These are phyloP conservation scores for Eublepharis macularius DNA, from an alignment of 2,113 vertebrate genomes.

Conservation along the genomic window DNA sequence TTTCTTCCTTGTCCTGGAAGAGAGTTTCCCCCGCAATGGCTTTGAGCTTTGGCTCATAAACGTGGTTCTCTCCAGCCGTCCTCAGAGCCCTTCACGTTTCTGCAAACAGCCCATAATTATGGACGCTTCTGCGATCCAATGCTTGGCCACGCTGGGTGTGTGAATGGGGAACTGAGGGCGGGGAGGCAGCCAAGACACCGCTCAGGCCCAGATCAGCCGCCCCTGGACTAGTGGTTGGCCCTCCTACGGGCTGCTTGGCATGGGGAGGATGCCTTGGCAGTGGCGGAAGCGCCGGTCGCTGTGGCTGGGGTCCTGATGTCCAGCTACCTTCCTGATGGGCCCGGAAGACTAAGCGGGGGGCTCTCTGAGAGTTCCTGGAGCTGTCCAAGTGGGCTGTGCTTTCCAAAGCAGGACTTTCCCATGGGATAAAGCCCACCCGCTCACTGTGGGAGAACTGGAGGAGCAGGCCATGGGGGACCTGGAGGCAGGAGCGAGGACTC, in stretches of 20 bases:
- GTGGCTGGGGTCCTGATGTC: too few relatives aligned
- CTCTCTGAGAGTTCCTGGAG: background rate
- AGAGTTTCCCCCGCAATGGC: constrained; percentile 7
- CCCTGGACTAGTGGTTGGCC: too few relatives aligned
- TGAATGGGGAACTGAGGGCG: fast-evolving
- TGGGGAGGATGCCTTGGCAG: too few relatives aligned
- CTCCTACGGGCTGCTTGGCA: too few relatives aligned
- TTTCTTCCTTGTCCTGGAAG: constrained; percentile 3
- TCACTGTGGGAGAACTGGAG: background rate
- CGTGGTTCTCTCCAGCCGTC: background rate
- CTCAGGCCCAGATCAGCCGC: background rate
- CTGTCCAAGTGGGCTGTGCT: too few relatives aligned
- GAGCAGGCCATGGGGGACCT: background rate
- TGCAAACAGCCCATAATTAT: fast-evolving
- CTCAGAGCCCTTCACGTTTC: background rate
- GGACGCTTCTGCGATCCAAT: fast-evolving
- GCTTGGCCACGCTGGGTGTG: background rate
- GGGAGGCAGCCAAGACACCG: background rate
- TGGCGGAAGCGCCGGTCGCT: too few relatives aligned
- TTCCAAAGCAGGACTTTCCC: background rate
- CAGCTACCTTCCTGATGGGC: too few relatives aligned
- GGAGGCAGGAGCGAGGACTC: background rate
- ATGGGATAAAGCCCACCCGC: background rate
- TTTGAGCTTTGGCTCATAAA: constrained; percentile 3
- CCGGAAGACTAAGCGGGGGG: background rate